Evolutionary conservation across 37 sponge, comb jelly and placozoan genomes (phyloP), one percentile per base, ranked within the genome.

Genomic region (Agelas oroides): DNA sequence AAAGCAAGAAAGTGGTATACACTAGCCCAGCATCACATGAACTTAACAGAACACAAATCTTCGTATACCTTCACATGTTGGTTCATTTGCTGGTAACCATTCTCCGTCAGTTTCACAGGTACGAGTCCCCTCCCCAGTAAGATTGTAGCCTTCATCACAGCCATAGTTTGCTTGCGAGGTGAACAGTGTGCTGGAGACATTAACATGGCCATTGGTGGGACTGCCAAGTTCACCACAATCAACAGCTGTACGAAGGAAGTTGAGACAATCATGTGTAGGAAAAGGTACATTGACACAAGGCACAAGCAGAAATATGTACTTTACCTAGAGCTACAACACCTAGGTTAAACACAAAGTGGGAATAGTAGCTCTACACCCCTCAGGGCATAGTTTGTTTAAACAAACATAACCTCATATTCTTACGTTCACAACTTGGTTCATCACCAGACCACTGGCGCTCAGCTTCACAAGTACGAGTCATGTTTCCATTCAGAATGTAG

Each of bases 361-460:
- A n/a, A n/a, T n/a, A n/a, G n/a, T n/a, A n/a, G n/a, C n/a, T n/a
- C n/a, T n/a, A n/a, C n/a, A n/a, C n/a, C n/a, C n/a, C n/a, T n/a
- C n/a, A n/a, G n/a, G n/a, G n/a, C n/a, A n/a, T n/a, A n/a, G n/a
- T n/a, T n/a, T n/a, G n/a, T n/a, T n/a, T n/a, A n/a, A n/a, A n/a
- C n/a, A n/a, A n/a, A n/a, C n/a, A n/a, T n/a, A n/a, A n/a, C 24
- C n/a, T n/a, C n/a, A n/a, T n/a, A n/a, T 77, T 56, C n/a, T n/a
- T 76, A 85, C 86, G 75, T 11, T 2, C 8, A 53, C 86, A 85
- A 31, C 6, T 23, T 0, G 86, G 86, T 33, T 20, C 70, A 41
- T 30, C 27, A 0, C 69, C 85, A 32, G 37, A 32, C 85, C 85
- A 84, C 65, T 75, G 38, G 41, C 77, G 70, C 38, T 64, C 65